phyloP scores from a whole-genome alignment of 2,888 invertebrate species.

The Noctua janthe region DNA sequence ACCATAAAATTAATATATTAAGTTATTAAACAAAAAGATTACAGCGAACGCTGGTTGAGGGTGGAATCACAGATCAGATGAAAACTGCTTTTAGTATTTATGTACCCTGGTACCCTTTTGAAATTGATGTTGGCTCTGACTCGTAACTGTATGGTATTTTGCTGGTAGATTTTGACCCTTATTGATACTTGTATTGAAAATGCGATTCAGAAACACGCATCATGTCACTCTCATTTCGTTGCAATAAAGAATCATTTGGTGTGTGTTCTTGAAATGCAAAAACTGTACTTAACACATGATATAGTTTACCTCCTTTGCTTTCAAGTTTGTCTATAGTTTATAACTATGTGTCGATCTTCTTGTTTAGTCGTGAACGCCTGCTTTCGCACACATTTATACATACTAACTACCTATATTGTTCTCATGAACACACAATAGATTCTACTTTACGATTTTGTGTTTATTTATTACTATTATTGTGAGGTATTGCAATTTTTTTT shows the following conservation, averaged over 20 bases:
- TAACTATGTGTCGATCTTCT: constrained; percentile 20
- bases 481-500: constrained; percentile 8
- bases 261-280: background rate
- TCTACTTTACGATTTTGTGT: constrained; percentile 33
- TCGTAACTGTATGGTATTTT: constrained; percentile 28
- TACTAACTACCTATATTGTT: constrained; percentile 4
- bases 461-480: constrained; percentile 22
- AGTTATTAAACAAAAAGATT: constrained; percentile 69
- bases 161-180: constrained; percentile 14
- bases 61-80: constrained; percentile 39
- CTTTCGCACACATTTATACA: constrained; percentile 39
- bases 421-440: constrained; percentile 18
- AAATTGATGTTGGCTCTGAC: constrained; percentile 10
- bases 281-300: background rate
- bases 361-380: constrained; percentile 31
- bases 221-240: background rate
- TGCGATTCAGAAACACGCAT: background rate
- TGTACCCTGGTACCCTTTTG: background rate
- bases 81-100: constrained; percentile 34
- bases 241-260: background rate
- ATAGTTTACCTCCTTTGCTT: constrained; percentile 20
- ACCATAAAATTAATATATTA: constrained; percentile 59
- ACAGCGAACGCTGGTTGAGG: constrained; percentile 74
- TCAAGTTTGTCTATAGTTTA: constrained; percentile 5
- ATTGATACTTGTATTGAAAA: background rate